phyloP scores from a whole-genome alignment of 2,113 vertebrate species.

The Penelope pileata region DNA sequence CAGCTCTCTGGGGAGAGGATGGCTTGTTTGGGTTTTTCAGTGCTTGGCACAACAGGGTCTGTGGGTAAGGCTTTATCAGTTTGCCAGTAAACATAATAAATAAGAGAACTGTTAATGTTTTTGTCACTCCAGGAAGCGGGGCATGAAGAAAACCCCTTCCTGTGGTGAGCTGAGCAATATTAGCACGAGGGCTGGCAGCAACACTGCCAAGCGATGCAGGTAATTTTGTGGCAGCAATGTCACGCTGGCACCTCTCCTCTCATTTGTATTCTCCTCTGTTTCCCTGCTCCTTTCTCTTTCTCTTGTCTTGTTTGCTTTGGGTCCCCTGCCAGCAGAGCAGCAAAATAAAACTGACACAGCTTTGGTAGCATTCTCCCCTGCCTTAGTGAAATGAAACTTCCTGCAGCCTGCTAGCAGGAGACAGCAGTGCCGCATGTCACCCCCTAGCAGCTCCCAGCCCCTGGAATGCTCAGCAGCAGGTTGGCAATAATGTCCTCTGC shows the following conservation, averaged over 20 bases:
- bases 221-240: not conserved
- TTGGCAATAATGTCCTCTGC: not conserved
- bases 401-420: not conserved
- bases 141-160: not conserved
- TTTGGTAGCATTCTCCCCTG: not conserved
- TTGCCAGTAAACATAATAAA: not conserved
- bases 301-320: not conserved
- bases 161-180: accelerated
- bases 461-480: not conserved
- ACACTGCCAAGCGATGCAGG: not conserved
- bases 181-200: not conserved
- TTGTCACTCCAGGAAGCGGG: not conserved
- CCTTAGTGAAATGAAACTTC: not conserved
- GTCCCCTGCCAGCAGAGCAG: not conserved
- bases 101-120: not conserved
- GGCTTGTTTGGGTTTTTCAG: not conserved
- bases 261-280: not conserved
- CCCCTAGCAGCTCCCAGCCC: not conserved
- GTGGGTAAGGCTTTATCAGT: not conserved
- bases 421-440: not conserved
- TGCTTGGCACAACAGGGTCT: not conserved
- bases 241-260: not conserved
- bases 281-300: not conserved
- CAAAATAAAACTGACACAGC: not conserved
- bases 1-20: not conserved